These are phyloP conservation scores for Stichodactyla mertensii DNA, from an alignment of 64 coral and sea anemone species.

Conservation along the genomic window DNA sequence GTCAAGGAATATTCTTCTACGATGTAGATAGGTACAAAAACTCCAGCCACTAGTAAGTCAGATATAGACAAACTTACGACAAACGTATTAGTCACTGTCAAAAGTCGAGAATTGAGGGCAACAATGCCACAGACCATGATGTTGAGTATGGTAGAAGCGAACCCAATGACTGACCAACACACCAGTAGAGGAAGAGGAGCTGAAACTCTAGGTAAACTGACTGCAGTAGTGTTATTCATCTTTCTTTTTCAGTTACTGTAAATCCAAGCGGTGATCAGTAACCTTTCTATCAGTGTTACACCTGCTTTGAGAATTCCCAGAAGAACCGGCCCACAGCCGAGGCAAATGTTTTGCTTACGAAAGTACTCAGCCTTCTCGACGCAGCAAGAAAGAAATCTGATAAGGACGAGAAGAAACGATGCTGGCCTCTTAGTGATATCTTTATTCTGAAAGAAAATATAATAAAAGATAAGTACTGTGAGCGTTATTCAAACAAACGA, in stretches of 20 bases:
- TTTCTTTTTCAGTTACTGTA: no score
- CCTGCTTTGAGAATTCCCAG: no score
- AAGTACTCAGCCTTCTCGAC: no score
- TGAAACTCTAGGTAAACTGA: neutral
- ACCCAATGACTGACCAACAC: conserved; percentile 39
- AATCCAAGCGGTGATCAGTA: no score
- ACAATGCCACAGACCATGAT: conserved; percentile 50
- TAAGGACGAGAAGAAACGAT: neutral
- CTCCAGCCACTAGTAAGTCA: conserved; percentile 61
- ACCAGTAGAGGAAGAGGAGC: conserved; percentile 33
- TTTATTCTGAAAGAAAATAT: neutral
- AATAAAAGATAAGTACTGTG: neutral
- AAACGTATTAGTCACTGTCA: conserved; percentile 72
- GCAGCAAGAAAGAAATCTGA: neutral
- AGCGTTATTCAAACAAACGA: neutral
- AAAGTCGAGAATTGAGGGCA: conserved; percentile 30
- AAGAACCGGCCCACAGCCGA: no score
- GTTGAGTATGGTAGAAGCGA: conserved; percentile 39
- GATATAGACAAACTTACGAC: conserved; percentile 58
- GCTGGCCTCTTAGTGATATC: neutral
- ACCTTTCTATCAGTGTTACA: no score
- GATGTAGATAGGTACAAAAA: conserved; percentile 65
- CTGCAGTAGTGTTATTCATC: neutral
- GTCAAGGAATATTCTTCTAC: conserved; percentile 47
- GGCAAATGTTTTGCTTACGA: no score